phyloP scores from a whole-genome alignment of 2,113 vertebrate species.

The Neodon shergylaensis region DNA sequence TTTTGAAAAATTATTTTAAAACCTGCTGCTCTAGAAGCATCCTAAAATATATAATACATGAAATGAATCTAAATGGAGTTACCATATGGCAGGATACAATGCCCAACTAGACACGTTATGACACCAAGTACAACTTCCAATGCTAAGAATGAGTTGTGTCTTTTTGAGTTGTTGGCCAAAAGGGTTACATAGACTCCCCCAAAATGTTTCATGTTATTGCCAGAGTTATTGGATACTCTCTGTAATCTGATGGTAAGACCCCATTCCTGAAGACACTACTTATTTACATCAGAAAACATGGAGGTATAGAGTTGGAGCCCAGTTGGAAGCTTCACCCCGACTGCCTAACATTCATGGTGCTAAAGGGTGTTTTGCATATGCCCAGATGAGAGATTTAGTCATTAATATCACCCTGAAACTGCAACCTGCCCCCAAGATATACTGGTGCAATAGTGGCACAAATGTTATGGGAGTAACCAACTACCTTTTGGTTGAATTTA shows the following conservation, averaged over 20 bases:
- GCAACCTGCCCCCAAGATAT: not conserved
- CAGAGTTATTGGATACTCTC: not conserved
- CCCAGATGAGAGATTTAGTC: not conserved
- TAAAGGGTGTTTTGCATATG: not conserved
- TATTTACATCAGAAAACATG: not conserved
- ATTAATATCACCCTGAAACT: not conserved
- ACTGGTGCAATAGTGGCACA: not conserved
- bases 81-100: not conserved
- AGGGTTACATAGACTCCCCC: not conserved
- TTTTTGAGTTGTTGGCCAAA: not conserved
- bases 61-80: not conserved
- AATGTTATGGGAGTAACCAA: not conserved
- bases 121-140: not conserved
- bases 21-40: not conserved
- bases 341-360: not conserved
- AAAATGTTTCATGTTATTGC: not conserved
- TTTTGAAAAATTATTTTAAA: not conserved
- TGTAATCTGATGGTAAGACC: not conserved
- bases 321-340: not conserved
- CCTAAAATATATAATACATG: not conserved
- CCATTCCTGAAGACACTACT: not conserved
- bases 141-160: not conserved
- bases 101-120: no score
- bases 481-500: not conserved
- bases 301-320: not conserved